phyloP scores from a whole-genome alignment of 1,140 invertebrate species.

The Nomia melanderi region DNA sequence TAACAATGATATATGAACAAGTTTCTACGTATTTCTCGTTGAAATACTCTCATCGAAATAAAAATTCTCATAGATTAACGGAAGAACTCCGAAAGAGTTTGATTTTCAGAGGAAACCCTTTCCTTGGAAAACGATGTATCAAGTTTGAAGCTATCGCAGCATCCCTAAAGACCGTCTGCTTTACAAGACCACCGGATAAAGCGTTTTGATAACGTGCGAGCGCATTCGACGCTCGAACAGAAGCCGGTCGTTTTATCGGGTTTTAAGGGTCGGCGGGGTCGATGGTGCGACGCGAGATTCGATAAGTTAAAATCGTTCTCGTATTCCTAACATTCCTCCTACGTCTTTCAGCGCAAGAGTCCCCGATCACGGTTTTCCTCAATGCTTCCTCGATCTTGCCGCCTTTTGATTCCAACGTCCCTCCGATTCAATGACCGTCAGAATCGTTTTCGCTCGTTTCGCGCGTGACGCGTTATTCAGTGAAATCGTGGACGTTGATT shows the following conservation, averaged over 20 bases:
- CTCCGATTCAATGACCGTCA: not conserved
- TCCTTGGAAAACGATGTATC: not conserved
- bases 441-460: conserved; percentile 4
- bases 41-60: not conserved
- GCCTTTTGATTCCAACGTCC: conserved; percentile 6
- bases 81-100: not conserved
- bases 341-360: not conserved
- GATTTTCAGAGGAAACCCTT: not conserved
- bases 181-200: conserved; percentile 22
- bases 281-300: conserved; percentile 61
- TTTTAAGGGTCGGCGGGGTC: conserved; percentile 61
- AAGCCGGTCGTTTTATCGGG: conserved; percentile 45
- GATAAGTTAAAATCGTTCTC: conserved; percentile 57
- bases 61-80: not conserved
- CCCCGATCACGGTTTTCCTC: conserved; percentile 9
- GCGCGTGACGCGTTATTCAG: not conserved
- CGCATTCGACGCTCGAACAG: conserved; percentile 21
- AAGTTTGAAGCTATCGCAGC: not conserved
- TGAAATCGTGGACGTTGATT: conserved; percentile 6
- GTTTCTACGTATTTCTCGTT: no score
- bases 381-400: not conserved
- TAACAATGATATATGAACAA: no score
- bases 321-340: not conserved
- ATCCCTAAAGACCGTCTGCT: conserved; percentile 8
- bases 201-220: conserved; percentile 35